phyloP scores from a whole-genome alignment of 2,888 invertebrate genomes.

The Acanthosepion esculentum region DNA sequence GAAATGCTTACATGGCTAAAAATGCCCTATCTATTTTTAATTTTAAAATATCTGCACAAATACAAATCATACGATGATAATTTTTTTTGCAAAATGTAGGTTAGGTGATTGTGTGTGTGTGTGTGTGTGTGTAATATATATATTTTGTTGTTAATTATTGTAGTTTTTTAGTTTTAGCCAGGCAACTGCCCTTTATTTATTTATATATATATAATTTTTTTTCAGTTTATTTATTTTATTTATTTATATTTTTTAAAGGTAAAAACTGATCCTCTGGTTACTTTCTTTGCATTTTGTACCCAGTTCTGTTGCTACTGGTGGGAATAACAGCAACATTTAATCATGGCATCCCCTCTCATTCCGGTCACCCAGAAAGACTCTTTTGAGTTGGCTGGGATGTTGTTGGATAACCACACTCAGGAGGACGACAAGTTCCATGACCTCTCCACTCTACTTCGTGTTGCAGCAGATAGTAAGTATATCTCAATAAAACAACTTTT shows the following conservation, averaged over 20 bases:
- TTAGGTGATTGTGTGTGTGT: too few relatives aligned
- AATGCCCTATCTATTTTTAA: too few relatives aligned
- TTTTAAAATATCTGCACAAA: too few relatives aligned
- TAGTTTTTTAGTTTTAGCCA: too few relatives aligned
- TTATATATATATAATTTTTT: too few relatives aligned
- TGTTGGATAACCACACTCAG: conserved; percentile 66
- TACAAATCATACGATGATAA: too few relatives aligned
- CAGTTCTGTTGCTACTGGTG: not conserved
- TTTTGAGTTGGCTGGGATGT: conserved; percentile 62
- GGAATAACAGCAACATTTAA: conserved; percentile 50
- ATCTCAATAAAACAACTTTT: not conserved
- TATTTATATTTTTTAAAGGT: not conserved
- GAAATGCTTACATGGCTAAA: too few relatives aligned
- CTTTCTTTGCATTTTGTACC: not conserved
- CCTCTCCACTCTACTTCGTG: conserved; percentile 64
- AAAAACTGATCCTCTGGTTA: not conserved
- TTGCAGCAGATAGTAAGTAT: conserved; percentile 66
- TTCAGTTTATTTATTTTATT: not conserved
- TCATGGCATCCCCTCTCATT: conserved; percentile 56
- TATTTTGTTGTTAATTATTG: too few relatives aligned
- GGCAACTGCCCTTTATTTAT: too few relatives aligned
- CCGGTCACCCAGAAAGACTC: conserved; percentile 63
- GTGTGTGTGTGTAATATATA: too few relatives aligned
- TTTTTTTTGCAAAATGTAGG: too few relatives aligned
- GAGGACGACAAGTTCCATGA: conserved; percentile 66